Percentiles rank a stretch among this genome's conserved stretches.
phyloP scores from a whole-genome alignment of 2,113 vertebrate species.

The Brachyistius frenatus region DNA sequence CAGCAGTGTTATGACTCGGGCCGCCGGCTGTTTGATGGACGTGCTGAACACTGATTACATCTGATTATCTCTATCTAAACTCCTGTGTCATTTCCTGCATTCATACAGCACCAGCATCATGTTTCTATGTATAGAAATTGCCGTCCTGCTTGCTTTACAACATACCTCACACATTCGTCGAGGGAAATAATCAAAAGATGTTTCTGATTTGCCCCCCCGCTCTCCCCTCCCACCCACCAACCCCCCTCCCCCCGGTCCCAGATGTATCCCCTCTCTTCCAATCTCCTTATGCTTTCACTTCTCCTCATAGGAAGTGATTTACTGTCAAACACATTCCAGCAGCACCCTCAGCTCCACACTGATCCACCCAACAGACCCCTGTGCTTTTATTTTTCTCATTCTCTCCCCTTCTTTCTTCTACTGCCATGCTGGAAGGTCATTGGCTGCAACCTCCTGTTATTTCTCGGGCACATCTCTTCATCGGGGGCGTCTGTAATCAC shows the following conservation, averaged over 20 bases:
- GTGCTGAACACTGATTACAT: conserved; percentile 38
- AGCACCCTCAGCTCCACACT: conserved; percentile 30
- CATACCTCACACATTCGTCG: background rate
- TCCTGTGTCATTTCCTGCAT: background rate
- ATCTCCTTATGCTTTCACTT: conserved; percentile 55
- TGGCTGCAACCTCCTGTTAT: background rate
- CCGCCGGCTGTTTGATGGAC: conserved; percentile 45
- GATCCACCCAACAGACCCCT: conserved; percentile 24
- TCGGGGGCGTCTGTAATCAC: conserved; percentile 14
- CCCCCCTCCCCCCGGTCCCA: background rate
- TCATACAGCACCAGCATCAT: background rate
- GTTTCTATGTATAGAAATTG: conserved; percentile 1
- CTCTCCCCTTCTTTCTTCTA: conserved; percentile 22
- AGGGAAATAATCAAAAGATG: conserved; percentile 45
- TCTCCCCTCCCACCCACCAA: background rate
- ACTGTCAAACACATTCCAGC: conserved; percentile 68
- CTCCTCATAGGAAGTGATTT: conserved; percentile 72
- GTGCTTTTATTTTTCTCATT: conserved; percentile 28
- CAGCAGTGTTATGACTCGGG: conserved; percentile 23
- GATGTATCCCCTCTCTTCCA: conserved; percentile 16
- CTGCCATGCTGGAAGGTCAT: conserved; percentile 1
- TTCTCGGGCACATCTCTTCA: conserved; percentile 12
- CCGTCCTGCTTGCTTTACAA: background rate
- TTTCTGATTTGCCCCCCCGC: conserved; percentile 38
- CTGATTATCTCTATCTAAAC: conserved; percentile 47